Base-by-base conservation (phyloP, 1,140 invertebrate genomes). In the Hydropsyche tenuis region DNA sequence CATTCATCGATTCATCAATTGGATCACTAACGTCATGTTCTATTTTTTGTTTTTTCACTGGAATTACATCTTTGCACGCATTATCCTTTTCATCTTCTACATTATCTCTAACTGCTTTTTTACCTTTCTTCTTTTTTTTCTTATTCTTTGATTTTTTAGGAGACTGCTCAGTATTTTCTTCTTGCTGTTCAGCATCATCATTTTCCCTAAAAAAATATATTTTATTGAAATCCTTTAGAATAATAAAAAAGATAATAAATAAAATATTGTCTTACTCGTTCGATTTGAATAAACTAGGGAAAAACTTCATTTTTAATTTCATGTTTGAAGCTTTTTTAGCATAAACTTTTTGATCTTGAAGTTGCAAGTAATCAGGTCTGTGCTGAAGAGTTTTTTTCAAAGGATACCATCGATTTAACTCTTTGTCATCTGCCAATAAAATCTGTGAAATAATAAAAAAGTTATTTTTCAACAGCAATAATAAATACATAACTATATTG, bases 361-460 rank as follows among this genome's bases (percentile, higher is more conserved):
- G 86, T 84, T 99, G 96, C 30, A 92, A 88, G 68, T 93, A 85
- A 11, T 93, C 90, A 0, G 91, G 87, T 53, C 93, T 88, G 77
- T 93, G 89, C 80, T 93, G 90, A n/a, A 91, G 87, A 9, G 94
- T 91, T 84, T 95, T 97, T 82, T 96, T 97, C 1, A 99, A 82
- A 0, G 96, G 94, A 79, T 91, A 95, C 97, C 97, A 99, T 76
- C 90, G 89, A 80, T 99, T 99, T 3, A 99, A 85, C 84, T 99
- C 96, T 79, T 90, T 92, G 80, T 98, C 96, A 80, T 96, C 92
- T 43, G 95, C 94, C 79, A 89, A 84, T 73, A 99, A 85, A 81
- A 99, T 96, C 93, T 96, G 80, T 60, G 87, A 85, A 77, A 43
- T n/a, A 11, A 62, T 72, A 51, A 64, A 56, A 7, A 6, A 45